A percentile compares a stretch with the other conserved stretches of the same genome.
These are phyloP conservation scores for Lipophrys pholis DNA, from an alignment of 2,113 vertebrate genomes.

Conservation along the genomic window DNA sequence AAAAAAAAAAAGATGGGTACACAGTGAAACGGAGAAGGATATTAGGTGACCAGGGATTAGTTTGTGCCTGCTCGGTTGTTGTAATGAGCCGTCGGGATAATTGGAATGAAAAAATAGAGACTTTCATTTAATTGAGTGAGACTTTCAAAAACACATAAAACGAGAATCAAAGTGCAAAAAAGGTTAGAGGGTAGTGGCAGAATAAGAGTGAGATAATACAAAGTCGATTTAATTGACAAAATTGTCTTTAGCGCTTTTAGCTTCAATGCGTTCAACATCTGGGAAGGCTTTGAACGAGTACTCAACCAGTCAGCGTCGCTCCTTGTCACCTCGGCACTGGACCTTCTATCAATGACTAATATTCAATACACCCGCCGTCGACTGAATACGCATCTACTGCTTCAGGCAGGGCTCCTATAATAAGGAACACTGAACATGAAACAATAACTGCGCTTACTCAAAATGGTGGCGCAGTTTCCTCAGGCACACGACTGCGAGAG, in stretches of 20 bases:
- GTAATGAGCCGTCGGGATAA: slow-evolving; percentile 80
- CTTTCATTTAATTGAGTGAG: slow-evolving; percentile 74
- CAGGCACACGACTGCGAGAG: slow-evolving; percentile 57
- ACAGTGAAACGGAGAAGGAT: slow-evolving; percentile 31
- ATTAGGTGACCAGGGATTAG: slow-evolving; percentile 65
- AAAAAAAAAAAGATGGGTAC: slow-evolving; percentile 38
- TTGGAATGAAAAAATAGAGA: slow-evolving; percentile 72
- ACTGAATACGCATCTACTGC: slow-evolving; percentile 22
- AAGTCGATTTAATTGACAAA: slow-evolving; percentile 31
- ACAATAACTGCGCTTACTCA: slow-evolving; percentile 57
- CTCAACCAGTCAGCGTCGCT: slow-evolving; percentile 42
- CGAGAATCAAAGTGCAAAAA: slow-evolving; percentile 47
- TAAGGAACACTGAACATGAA: slow-evolving; percentile 58
- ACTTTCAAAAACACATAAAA: slow-evolving; percentile 49
- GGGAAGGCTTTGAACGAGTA: slow-evolving; percentile 32
- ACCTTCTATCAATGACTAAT: slow-evolving; percentile 25
- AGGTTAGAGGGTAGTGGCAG: slow-evolving; percentile 24
- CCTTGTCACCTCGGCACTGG: slow-evolving; percentile 15
- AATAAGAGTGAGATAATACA: slow-evolving; percentile 34
- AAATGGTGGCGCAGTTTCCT: slow-evolving; percentile 55
- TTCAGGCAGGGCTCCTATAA: slow-evolving; percentile 47
- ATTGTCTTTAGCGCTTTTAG: slow-evolving; percentile 1
- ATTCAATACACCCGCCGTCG: slow-evolving; percentile 35
- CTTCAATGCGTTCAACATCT: slow-evolving; percentile 10
- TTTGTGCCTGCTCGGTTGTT: slow-evolving; percentile 54